phyloP scores from a whole-genome alignment of 2,113 vertebrate species.

The Leptosomus discolor region DNA sequence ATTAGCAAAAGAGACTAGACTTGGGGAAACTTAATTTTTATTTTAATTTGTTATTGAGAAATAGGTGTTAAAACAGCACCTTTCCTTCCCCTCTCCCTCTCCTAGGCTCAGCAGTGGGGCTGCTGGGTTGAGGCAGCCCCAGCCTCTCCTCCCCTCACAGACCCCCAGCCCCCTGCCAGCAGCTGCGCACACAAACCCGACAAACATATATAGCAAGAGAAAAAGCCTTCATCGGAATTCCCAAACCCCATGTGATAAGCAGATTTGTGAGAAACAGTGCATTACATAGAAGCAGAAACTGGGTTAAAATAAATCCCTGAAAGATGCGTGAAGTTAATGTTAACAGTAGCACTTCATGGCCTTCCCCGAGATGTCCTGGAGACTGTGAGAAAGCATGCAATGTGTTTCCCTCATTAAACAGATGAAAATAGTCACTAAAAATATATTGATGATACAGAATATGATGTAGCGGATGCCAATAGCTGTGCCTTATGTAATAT shows the following conservation, averaged over 20 bases:
- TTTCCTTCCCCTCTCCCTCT: background rate
- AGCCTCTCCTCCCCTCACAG: background rate
- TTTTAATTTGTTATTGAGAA: too few relatives aligned
- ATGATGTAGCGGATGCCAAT: background rate
- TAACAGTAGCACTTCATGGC: background rate
- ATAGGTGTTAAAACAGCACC: background rate
- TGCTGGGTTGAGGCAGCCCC: too few relatives aligned
- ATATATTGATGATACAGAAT: background rate
- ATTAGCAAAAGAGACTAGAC: background rate
- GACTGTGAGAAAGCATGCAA: background rate
- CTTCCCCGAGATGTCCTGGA: background rate
- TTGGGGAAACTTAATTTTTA: background rate
- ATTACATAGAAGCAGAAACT: background rate
- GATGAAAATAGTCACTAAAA: background rate
- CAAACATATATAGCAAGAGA: fast-evolving
- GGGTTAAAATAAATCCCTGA: background rate
- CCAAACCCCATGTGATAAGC: background rate
- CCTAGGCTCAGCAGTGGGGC: background rate
- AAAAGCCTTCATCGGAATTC: background rate
- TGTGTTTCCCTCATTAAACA: background rate
- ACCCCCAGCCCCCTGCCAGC: fast-evolving
- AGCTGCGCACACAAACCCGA: too few relatives aligned
- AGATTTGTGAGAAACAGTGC: background rate
- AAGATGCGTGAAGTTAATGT: background rate
- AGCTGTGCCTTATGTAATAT: background rate